Evolutionary conservation across 2,113 vertebrate genomes (phyloP), one percentile per base, ranked within the genome.

Genomic region (Bujurquina vittata): DNA sequence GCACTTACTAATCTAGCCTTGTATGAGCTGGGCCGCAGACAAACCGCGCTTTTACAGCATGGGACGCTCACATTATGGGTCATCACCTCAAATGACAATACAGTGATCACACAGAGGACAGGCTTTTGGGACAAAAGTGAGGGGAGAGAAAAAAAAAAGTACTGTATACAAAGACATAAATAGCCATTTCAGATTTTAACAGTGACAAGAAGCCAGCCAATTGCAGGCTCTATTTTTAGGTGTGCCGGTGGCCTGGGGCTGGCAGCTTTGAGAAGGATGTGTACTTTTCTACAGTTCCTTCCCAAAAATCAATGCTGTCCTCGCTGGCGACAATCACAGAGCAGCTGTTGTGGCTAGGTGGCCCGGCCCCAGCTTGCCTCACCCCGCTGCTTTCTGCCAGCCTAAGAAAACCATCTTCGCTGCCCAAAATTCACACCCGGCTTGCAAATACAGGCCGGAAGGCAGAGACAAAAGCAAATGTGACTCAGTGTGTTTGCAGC

Each of bases 261-360:
- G 93, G 91, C 92, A 94, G 92, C 81, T 87, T 77, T 91, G 86
- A 91, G 87, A 84, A 95, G 95, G 94, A 96, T 96, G 94, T 96
- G 90, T 94, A 95, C 90, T 91, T 91, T 94, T 95, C 94, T 93
- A 83, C 87, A 95, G 95, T 86, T 96, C 95, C 96, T 96, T 96
- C 95, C 95, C 95, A 93, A 94, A 95, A 95, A 94, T 89, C 94
- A 94, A 88, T 80, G 82, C 85, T 93, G 94, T 94, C 95, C 93
- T 91, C 91, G 87, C 81, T 90, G 88, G 90, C 89, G 92, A 94
- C 94, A 95, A 94, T 95, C 92, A 92, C 88, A 87, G 83, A 84
- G 89, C 91, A 88, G 91, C 92, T 95, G 94, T 95, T 95, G 94
- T 95, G 94, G 93, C 95, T 95, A 92, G 67, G 84, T 88, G 84